Conservation (phyloP, 2,888 invertebrate genomes). For the Syrista parreyssii region DNA sequence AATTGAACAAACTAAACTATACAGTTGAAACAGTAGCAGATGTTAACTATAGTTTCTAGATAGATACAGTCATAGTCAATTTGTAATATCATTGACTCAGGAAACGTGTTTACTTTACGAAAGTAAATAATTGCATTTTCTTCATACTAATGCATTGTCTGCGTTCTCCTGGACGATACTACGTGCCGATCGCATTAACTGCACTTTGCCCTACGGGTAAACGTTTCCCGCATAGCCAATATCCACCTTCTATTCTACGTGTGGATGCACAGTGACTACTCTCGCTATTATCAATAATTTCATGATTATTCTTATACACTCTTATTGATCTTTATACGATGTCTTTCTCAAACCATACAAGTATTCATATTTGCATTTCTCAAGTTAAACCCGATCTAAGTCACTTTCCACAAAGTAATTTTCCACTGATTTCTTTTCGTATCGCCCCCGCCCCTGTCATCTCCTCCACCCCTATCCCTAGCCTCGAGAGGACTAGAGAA, state of each 20-base stretch:
- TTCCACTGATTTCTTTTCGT: not conserved
- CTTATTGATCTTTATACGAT: too few relatives aligned
- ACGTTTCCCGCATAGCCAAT: slow-evolving; percentile 59
- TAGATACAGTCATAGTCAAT: not conserved
- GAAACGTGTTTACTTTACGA: not conserved
- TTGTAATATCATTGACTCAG: not conserved
- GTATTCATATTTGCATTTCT: not conserved
- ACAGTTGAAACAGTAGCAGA: not conserved
- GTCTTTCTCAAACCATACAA: not conserved
- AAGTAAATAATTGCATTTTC: not conserved
- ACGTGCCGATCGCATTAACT: slow-evolving; percentile 49
- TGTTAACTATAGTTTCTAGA: not conserved
- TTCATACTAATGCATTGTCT: not conserved
- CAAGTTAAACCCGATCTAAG: not conserved
- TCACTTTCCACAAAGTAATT: not conserved
- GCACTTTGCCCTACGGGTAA: slow-evolving; percentile 40
- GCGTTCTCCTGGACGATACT: not conserved
- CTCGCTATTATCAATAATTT: not conserved
- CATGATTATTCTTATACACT: slow-evolving; percentile 20
- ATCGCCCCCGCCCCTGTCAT: not conserved
- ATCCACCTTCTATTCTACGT: slow-evolving; percentile 35
- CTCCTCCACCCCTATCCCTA: not conserved
- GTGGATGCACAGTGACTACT: slow-evolving; percentile 28
- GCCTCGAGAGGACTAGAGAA: not conserved
- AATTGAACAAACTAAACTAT: not conserved